Conservation (phyloP, 2,888 invertebrate genomes). For the Ctena decussata region DNA sequence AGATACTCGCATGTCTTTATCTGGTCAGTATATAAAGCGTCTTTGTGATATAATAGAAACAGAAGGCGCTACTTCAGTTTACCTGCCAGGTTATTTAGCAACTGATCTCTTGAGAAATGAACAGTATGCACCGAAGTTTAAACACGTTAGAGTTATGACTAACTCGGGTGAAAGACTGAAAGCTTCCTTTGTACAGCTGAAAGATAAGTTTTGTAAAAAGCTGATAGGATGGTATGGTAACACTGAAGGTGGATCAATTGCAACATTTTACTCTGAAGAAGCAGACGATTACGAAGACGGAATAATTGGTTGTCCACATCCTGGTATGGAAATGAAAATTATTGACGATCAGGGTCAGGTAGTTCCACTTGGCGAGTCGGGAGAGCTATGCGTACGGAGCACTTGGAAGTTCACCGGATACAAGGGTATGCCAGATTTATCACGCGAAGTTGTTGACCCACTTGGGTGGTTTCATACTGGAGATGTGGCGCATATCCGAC, state of each 20-base stretch:
- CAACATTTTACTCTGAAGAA: background rate
- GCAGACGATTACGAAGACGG: conserved; percentile 31
- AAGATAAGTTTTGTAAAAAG: background rate
- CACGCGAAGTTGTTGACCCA: conserved; percentile 7
- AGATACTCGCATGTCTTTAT: conserved; percentile 11
- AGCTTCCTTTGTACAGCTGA: background rate
- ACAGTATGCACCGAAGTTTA: conserved; percentile 2
- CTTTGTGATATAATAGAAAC: conserved; percentile 31
- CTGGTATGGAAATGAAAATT: conserved; percentile 48
- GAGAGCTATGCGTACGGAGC: conserved; percentile 40
- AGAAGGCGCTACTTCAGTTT: conserved; percentile 26
- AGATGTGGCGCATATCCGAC: conserved; percentile 10
- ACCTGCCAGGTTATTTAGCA: conserved; percentile 22
- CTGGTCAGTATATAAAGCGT: conserved; percentile 19
- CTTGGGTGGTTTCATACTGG: conserved; percentile 19
- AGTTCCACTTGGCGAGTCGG: conserved; percentile 34
- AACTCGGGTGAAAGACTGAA: conserved; percentile 22
- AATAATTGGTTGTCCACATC: conserved; percentile 13
- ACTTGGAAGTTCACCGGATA: conserved; percentile 38
- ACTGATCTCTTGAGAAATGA: conserved; percentile 2
- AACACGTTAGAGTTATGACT: conserved; percentile 2
- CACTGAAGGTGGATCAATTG: conserved; percentile 29
- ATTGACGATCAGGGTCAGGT: conserved; percentile 27
- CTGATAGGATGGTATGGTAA: conserved; percentile 11
- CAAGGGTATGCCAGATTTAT: conserved; percentile 17